These are phyloP conservation scores for Cinclus mexicanus DNA, from an alignment of 2,113 vertebrate species.

Conservation along the genomic window DNA sequence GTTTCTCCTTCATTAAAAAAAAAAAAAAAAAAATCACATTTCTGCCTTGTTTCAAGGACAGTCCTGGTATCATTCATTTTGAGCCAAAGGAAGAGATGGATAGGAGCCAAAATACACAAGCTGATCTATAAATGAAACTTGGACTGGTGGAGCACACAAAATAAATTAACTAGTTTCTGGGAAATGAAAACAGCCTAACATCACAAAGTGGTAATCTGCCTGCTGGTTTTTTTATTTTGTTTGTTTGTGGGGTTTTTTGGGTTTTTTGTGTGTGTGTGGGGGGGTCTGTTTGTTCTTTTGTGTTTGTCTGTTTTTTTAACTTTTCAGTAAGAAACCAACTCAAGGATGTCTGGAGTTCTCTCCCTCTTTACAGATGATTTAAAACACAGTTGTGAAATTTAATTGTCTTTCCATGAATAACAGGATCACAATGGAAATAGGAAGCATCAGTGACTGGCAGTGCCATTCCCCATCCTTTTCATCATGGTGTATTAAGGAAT, in stretches of 20 bases:
- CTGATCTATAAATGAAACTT: conserved; percentile 39
- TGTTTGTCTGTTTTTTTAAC: not conserved
- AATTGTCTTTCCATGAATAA: not conserved
- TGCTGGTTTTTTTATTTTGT: not conserved
- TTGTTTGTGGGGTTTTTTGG: too few species aligned
- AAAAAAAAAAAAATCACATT: conserved; percentile 70
- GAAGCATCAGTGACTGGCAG: not conserved
- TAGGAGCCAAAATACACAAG: conserved; percentile 70
- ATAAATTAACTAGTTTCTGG: conserved; percentile 31
- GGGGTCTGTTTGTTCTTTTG: too few species aligned
- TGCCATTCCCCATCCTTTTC: not conserved
- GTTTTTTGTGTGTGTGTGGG: too few species aligned
- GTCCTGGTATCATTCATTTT: conserved; percentile 77
- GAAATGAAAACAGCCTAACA: not conserved
- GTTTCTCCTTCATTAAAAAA: conserved; percentile 67
- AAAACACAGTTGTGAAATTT: not conserved
- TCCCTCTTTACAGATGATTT: not conserved
- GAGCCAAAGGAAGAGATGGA: conserved; percentile 73
- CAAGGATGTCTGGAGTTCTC: not conserved
- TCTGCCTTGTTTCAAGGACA: conserved; percentile 78
- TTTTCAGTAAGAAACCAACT: not conserved
- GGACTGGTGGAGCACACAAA: not conserved
- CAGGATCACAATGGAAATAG: not conserved
- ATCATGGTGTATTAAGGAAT: rapidly evolving
- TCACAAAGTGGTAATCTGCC: not conserved